Evolutionary conservation across 2,113 vertebrate genomes (phyloP), one percentile per base, ranked within the genome.

Genomic region (Alligator mississippiensis): DNA sequence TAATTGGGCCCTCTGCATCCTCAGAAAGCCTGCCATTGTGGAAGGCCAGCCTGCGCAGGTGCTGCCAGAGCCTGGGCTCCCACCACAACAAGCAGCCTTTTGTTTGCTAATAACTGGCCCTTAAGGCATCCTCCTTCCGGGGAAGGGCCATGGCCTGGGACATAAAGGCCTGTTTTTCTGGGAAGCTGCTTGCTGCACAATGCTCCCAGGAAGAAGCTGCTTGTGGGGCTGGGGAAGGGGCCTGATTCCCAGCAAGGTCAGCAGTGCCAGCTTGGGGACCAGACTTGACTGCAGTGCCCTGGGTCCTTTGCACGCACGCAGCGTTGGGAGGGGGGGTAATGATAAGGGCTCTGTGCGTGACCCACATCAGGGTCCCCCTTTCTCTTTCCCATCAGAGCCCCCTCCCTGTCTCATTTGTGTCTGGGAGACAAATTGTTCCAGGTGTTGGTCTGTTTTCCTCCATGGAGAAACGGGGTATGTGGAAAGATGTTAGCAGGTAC

Each of bases 21-120:
- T 21, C 88, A 97, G 94, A 97, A 85, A 97, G 95, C 82, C 78
- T 93, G 93, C 84, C 92, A 95, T 96, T 97, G 97, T 97, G 94
- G 93, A 96, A 90, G 58, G 85, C 81, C 77, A 18, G 93, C 57
- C 3, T 4, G 95, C 89, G 96, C 96, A 96, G 97, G 96, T 97
- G 97, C 95, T 92, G 93, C 85, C 95, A 96, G 91, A 91, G 88
- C 57, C 88, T 88, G 80, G n/a, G 82, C 94, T 92, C 94, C 79
- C 91, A 91, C 89, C 57, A 3, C 88, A 93, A 97, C 97, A 97
- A 97, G 94, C 76, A 93, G 89, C 80, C 57, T 70, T 94, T 97
- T 97, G 96, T 97, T 91, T 84, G 95, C 87, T 93, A 19, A 34
- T 5, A 85, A 66, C 82, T 5, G 22, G 91, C 90, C 93, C 82